Base-by-base conservation (phyloP, 2,888 invertebrate genomes). In the Osmoderma eremita region DNA sequence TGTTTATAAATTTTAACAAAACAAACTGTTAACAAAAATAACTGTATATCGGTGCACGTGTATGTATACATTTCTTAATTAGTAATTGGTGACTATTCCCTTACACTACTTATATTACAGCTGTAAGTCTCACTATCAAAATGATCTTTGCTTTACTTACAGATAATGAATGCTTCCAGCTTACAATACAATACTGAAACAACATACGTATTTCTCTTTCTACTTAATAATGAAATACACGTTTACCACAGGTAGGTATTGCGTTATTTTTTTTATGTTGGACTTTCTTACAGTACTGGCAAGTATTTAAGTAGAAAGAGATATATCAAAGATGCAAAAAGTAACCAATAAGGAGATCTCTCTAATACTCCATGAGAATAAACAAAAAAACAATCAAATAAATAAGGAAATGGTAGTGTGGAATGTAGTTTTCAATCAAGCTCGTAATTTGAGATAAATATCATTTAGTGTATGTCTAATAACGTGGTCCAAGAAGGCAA, bases 1-100 rank as follows among this genome's bases (percentile, higher is more conserved):
- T 45, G 45, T 61, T 24, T 61, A 61, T 61, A 61, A 61, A 61
- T 30, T 24, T 45, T 61, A 61, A 61, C 58, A 61, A 61, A 61
- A 58, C 3, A 30, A 12, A 61, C n/a, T 45, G 30, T 45, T 45
- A 61, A 45, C 45, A 61, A 61, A 61, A 61, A 61, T 45, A 61
- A 58, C 3, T 45, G 45, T 61, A 61, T 36, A 61, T 61, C 58
- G 45, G 45, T 61, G 45, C 45, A 30, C 6, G 48, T 61, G 58
- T 61, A 61, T 61, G 45, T 45, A 45, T 45, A 22, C n/a, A 22
- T 13, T 61, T 17, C 17, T 36, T 38, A 42, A 22, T 22, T 45
- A 61, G 17, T 30, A 15, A 61, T 20, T 61, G 41, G 45, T 61
- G 58, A 61, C 58, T 61, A 45, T 61, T 61, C 10, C 24, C 41